Conservation (phyloP, 2,113 vertebrate species). For the Albula glossodonta region DNA sequence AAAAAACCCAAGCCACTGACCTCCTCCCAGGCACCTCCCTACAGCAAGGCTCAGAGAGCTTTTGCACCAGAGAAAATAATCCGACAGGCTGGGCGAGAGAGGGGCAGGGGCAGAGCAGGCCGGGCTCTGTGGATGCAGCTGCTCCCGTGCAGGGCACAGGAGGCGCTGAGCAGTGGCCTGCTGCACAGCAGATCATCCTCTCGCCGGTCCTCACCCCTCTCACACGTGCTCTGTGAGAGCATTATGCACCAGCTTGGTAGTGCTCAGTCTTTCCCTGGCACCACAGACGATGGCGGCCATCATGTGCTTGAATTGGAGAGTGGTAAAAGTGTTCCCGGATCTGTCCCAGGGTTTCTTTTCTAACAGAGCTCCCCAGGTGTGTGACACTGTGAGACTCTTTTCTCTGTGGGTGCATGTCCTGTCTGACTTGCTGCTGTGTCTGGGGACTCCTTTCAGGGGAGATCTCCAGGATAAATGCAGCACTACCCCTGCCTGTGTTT, state of each 20-base stretch:
- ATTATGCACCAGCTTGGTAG: not conserved
- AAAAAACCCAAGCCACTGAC: slow-evolving; percentile 31
- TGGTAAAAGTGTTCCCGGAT: not conserved
- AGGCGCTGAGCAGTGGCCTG: not conserved
- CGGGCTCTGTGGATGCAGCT: not conserved
- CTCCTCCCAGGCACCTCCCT: slow-evolving; percentile 45
- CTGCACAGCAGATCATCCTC: not conserved
- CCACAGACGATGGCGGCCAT: not conserved
- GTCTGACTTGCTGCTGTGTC: not conserved
- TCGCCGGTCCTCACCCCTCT: not conserved
- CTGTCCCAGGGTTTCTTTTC: not conserved
- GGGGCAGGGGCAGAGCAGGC: not conserved
- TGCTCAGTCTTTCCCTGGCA: not conserved
- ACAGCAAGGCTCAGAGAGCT: slow-evolving; percentile 30
- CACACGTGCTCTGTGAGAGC: not conserved
- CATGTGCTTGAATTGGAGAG: not conserved
- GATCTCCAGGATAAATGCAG: not conserved
- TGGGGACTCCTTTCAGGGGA: not conserved
- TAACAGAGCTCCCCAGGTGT: not conserved
- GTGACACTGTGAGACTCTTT: not conserved
- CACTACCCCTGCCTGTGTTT: not conserved
- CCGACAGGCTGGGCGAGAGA: slow-evolving; percentile 12
- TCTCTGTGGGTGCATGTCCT: not conserved
- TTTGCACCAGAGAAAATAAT: slow-evolving; percentile 14
- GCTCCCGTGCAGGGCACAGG: not conserved